These are phyloP conservation scores for Corythoichthys haematopterus DNA, from an alignment of 2,113 vertebrate genomes.

Conservation along the genomic window DNA sequence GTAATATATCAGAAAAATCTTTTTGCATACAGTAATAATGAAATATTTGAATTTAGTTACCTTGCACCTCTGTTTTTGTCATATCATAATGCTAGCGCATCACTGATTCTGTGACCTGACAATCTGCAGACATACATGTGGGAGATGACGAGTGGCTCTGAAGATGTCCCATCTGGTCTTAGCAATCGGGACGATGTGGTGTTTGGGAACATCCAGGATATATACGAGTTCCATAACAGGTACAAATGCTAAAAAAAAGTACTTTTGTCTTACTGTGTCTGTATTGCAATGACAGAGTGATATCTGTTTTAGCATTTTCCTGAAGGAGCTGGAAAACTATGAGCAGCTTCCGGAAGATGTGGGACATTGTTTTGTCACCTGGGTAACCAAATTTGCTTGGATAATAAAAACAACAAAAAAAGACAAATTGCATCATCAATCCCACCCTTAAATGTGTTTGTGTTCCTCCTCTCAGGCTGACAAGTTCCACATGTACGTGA, in stretches of 20 bases:
- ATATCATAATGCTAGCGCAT: neutral
- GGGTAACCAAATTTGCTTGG: conserved; percentile 73
- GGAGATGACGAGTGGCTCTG: conserved; percentile 98
- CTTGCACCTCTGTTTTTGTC: neutral
- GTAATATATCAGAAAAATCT: neutral
- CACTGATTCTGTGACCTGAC: neutral
- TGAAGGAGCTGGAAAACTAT: conserved; percentile 97
- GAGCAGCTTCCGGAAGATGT: conserved; percentile 97
- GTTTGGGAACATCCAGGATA: conserved; percentile 98
- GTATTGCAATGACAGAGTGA: neutral
- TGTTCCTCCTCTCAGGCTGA: conserved; percentile 77
- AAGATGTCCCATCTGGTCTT: conserved; percentile 89
- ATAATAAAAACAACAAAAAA: neutral
- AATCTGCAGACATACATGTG: conserved; percentile 87
- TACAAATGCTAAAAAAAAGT: conserved; percentile 43
- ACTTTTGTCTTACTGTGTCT: neutral
- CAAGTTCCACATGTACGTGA: conserved; percentile 99
- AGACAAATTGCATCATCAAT: neutral
- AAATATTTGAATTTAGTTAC: neutral
- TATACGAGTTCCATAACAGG: conserved; percentile 99
- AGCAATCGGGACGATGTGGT: conserved; percentile 92
- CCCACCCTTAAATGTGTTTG: neutral
- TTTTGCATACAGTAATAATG: neutral
- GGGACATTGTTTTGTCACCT: conserved; percentile 97
- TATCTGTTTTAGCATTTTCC: conserved; percentile 82